Conservation (phyloP, 2,797 vertebrate species). For the Dryobates pubescens region DNA sequence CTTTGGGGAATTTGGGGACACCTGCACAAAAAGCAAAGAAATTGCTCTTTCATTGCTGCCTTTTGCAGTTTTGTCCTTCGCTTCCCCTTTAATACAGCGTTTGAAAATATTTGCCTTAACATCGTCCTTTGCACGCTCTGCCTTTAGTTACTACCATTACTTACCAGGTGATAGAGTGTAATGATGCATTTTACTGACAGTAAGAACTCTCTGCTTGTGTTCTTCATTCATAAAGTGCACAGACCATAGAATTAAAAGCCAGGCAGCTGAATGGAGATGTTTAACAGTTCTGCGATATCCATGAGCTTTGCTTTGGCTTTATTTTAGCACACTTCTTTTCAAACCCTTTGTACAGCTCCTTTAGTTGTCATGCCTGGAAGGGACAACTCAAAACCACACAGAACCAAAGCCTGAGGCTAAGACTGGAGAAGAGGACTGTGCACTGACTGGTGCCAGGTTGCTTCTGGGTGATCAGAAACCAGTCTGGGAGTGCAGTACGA, state of each 20-base stretch:
- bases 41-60: background rate
- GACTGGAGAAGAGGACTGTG: background rate
- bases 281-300: background rate
- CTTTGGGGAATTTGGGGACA: slow-evolving; percentile 95
- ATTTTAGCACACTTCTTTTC: background rate
- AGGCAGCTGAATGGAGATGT: background rate
- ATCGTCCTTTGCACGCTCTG: background rate
- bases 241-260: background rate
- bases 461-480: background rate
- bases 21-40: slow-evolving; percentile 73
- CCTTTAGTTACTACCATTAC: background rate
- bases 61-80: background rate
- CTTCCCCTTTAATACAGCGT: background rate
- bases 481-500: background rate
- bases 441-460: background rate
- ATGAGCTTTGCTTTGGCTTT: background rate
- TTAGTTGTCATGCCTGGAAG: background rate
- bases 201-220: background rate
- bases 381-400: background rate
- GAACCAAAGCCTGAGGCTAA: background rate
- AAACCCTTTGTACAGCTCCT: background rate
- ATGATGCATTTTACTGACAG: background rate
- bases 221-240: background rate
- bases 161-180: background rate
- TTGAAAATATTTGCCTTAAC: background rate